Conservation (phyloP, 2,113 vertebrate species). For the Lycaon pictus region DNA sequence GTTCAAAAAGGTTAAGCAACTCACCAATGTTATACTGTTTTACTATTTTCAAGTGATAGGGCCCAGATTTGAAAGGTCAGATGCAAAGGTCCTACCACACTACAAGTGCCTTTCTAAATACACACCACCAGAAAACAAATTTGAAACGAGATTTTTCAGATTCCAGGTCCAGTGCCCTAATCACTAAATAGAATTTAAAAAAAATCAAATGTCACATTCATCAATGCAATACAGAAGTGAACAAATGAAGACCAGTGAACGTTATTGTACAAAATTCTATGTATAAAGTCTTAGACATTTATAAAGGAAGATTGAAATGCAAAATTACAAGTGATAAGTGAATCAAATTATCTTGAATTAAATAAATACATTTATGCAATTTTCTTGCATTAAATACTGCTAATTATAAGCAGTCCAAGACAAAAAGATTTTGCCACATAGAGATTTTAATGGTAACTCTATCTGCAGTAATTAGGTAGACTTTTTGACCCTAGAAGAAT, state of each 20-base stretch:
- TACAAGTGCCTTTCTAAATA: neutral
- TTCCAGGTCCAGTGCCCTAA: neutral
- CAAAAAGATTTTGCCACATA: neutral
- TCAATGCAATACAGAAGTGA: neutral
- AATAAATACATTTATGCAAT: neutral
- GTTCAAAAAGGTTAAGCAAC: neutral
- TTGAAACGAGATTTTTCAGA: neutral
- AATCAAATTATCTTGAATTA: neutral
- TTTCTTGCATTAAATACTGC: conserved; percentile 1
- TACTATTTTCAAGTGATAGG: neutral
- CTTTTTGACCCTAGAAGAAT: neutral
- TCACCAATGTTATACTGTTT: neutral
- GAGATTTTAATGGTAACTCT: neutral
- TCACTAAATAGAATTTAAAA: neutral
- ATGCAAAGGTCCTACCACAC: neutral
- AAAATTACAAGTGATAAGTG: neutral
- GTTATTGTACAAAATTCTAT: neutral
- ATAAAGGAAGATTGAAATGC: neutral
- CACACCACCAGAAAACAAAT: neutral
- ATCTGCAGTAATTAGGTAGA: neutral
- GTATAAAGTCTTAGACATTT: neutral
- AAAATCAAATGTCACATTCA: neutral
- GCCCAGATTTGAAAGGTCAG: neutral
- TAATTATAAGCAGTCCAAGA: neutral
- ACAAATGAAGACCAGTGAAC: neutral